Evolutionary conservation across 2,888 invertebrate genomes (phyloP).

Genomic region (Trypoxylon attenuatum): DNA sequence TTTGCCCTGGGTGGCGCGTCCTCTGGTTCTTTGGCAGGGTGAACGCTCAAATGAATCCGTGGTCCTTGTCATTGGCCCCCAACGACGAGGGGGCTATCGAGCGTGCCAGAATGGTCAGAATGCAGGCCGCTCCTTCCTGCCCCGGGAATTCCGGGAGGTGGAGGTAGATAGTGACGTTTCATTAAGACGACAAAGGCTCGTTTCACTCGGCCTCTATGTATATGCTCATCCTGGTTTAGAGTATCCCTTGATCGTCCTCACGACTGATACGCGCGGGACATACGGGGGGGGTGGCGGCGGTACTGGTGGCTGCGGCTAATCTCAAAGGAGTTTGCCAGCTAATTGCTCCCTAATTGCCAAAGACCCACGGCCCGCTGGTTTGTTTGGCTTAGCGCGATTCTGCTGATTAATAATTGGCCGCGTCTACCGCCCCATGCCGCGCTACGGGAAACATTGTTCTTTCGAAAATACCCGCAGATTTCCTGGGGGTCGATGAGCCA

Average conservation of each 20-base stretch:
- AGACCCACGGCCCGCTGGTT: no score
- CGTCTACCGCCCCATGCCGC: no score
- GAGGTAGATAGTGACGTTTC: slow-evolving; percentile 55
- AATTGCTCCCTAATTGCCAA: slow-evolving; percentile 45
- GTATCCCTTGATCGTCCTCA: neutral
- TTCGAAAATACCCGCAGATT: neutral
- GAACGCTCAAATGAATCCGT: slow-evolving; percentile 33
- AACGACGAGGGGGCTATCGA: slow-evolving; percentile 33
- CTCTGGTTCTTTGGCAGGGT: slow-evolving; percentile 8
- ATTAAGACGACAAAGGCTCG: slow-evolving; percentile 56
- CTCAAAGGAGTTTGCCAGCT: slow-evolving; percentile 33
- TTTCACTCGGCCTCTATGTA: slow-evolving; percentile 4
- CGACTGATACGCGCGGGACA: neutral
- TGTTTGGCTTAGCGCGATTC: neutral
- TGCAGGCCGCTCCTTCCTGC: slow-evolving; percentile 30
- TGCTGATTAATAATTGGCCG: no score
- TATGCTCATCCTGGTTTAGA: neutral
- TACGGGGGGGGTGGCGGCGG: neutral
- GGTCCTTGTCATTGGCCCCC: slow-evolving; percentile 29
- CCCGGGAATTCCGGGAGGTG: slow-evolving; percentile 28
- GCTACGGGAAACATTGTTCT: neutral
- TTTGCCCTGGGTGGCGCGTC: neutral
- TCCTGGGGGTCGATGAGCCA: neutral
- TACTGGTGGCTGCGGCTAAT: slow-evolving; percentile 34
- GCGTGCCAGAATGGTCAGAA: slow-evolving; percentile 36